Conservation (phyloP, 2,797 vertebrate genomes). For the Trachops cirrhosus region DNA sequence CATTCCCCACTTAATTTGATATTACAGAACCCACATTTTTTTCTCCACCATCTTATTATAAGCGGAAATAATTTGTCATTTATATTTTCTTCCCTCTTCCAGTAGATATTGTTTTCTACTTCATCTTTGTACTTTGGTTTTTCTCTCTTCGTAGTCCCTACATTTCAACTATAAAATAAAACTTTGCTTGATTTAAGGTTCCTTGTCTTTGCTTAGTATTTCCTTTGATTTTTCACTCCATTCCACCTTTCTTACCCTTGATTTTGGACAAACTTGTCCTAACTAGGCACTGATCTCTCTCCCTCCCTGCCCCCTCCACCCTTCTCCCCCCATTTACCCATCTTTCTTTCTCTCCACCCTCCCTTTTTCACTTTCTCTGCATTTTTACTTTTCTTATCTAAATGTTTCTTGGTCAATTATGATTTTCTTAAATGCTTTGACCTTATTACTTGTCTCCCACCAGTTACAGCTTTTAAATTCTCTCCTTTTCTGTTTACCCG, state of each 20-base stretch:
- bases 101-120: neutral
- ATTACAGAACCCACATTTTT: neutral
- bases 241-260: neutral
- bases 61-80: neutral
- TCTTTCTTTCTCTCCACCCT: neutral
- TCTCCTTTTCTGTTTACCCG: neutral
- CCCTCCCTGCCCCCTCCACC: neutral
- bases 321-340: neutral
- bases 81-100: neutral
- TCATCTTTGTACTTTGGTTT: neutral
- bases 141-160: neutral
- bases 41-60: neutral
- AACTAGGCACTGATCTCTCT: neutral
- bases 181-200: neutral
- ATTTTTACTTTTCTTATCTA: neutral
- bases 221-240: neutral
- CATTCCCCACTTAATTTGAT: neutral
- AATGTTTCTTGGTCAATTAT: neutral
- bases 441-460: neutral
- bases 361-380: neutral
- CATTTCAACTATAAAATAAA: neutral
- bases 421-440: neutral
- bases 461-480: neutral
- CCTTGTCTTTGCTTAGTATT: neutral
- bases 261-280: neutral